Evolutionary conservation across 2,888 invertebrate species (phyloP).

Genomic region (Ariolimax columbianus): DNA sequence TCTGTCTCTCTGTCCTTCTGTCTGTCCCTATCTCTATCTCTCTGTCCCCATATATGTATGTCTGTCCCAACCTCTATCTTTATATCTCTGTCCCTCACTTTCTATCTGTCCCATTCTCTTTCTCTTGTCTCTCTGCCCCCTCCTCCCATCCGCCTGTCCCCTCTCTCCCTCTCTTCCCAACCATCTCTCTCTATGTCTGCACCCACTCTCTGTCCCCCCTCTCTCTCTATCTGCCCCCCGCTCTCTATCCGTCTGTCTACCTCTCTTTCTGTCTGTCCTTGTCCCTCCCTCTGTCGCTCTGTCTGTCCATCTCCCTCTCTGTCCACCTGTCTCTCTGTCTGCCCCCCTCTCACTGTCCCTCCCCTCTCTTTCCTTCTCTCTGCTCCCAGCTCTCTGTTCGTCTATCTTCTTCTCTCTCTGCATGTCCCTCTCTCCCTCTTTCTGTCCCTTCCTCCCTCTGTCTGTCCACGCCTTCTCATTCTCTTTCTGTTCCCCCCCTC

Average conservation of each 20-base stretch:
- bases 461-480: neutral
- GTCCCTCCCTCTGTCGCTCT: neutral
- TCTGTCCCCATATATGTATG: neutral
- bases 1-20: neutral
- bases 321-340: neutral
- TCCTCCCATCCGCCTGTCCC: neutral
- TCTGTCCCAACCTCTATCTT: neutral
- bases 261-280: neutral
- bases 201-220: constrained; percentile 18
- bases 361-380: neutral
- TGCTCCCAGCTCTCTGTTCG: neutral
- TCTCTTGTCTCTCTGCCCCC: neutral
- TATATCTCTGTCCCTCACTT: neutral
- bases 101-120: neutral
- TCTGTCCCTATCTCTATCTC: neutral
- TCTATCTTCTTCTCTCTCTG: neutral
- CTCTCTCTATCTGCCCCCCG: constrained; percentile 21
- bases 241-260: neutral
- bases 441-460: neutral
- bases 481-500: neutral
- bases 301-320: neutral
- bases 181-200: constrained; percentile 11
- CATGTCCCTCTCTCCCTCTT: neutral
- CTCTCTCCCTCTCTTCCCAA: constrained; percentile 21
- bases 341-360: neutral